A percentile compares a stretch with the other conserved stretches of the same genome.
Evolutionary conservation across 2,888 invertebrate species (phyloP).

Genomic region (Drosophila helvetica): DNA sequence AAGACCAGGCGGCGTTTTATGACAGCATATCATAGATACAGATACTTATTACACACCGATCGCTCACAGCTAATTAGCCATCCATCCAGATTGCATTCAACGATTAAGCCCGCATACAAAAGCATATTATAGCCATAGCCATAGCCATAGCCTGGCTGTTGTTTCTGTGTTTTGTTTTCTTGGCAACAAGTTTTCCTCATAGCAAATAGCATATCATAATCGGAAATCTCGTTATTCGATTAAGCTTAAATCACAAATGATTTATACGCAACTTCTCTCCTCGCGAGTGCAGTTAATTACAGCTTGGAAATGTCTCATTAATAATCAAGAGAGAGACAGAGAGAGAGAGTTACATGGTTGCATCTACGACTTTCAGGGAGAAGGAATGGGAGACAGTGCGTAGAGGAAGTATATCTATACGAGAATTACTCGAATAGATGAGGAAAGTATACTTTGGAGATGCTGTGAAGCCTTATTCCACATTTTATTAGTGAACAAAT

Average conservation of each 20-base stretch:
- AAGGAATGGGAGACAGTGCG: constrained; percentile 2
- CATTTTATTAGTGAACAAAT: background rate
- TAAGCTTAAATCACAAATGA: constrained; percentile 74
- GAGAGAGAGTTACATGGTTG: constrained; percentile 37
- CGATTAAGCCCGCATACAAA: constrained; percentile 49
- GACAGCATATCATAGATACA: constrained; percentile 41
- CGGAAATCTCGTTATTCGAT: constrained; percentile 72
- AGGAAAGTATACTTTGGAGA: background rate
- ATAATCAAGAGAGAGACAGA: constrained; percentile 36
- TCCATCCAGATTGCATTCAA: constrained; percentile 51
- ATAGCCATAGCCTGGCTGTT: background rate
- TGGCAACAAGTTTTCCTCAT: constrained; percentile 47
- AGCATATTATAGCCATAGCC: constrained; percentile 6
- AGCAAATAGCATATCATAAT: constrained; percentile 58
- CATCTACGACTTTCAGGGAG: background rate
- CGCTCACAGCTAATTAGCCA: constrained; percentile 64
- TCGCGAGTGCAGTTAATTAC: constrained; percentile 69
- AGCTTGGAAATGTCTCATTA: constrained; percentile 69
- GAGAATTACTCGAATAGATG: too few species aligned
- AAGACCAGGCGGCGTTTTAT: constrained; percentile 26
- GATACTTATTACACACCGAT: constrained; percentile 41
- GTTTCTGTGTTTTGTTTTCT: constrained; percentile 11
- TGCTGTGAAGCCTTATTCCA: background rate
- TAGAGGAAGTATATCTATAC: background rate
- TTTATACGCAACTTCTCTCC: constrained; percentile 58